Percentiles rank a stretch among this genome's conserved stretches.
phyloP scores from a whole-genome alignment of 2,888 invertebrate genomes.

The Dascillus cervinus region DNA sequence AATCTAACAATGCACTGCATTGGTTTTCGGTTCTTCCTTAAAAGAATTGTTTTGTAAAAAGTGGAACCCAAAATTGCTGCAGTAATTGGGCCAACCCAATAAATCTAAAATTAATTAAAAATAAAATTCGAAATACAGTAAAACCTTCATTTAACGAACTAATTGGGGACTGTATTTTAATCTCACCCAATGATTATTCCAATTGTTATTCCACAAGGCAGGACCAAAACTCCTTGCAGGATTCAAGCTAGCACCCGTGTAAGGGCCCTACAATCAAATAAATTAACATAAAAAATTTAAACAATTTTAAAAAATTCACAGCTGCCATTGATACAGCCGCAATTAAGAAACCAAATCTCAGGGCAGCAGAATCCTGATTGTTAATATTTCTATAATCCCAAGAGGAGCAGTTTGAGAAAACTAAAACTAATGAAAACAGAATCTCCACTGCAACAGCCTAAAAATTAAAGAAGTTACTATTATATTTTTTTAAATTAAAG shows the following conservation, averaged over 20 bases:
- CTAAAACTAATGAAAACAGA: conserved; percentile 53
- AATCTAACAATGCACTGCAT: too few species aligned
- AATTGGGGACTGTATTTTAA: too few species aligned
- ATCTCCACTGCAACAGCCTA: conserved; percentile 58
- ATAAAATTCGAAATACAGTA: too few species aligned
- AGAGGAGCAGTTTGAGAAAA: conserved; percentile 58
- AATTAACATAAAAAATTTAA: too few species aligned
- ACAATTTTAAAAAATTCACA: conserved; percentile 41
- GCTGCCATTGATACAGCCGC: conserved; percentile 56
- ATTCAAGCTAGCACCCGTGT: conserved; percentile 63
- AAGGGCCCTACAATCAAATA: conserved; percentile 45
- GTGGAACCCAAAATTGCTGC: conserved; percentile 27
- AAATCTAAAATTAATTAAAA: conserved; percentile 28
- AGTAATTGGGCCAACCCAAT: conserved; percentile 34
- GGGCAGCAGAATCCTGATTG: conserved; percentile 54
- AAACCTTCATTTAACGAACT: too few species aligned
- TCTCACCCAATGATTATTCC: conserved; percentile 59
- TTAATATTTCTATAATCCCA: conserved; percentile 62
- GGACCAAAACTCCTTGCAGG: conserved; percentile 63
- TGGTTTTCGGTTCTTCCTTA: too few species aligned
- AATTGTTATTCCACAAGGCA: conserved; percentile 59
- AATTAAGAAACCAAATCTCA: conserved; percentile 62
- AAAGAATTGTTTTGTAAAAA: conserved; percentile 27
- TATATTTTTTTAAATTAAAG: too few species aligned
- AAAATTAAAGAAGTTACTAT: too few species aligned